These are phyloP conservation scores for Apotomis turbidana DNA, from an alignment of 2,888 invertebrate species.

Conservation along the genomic window DNA sequence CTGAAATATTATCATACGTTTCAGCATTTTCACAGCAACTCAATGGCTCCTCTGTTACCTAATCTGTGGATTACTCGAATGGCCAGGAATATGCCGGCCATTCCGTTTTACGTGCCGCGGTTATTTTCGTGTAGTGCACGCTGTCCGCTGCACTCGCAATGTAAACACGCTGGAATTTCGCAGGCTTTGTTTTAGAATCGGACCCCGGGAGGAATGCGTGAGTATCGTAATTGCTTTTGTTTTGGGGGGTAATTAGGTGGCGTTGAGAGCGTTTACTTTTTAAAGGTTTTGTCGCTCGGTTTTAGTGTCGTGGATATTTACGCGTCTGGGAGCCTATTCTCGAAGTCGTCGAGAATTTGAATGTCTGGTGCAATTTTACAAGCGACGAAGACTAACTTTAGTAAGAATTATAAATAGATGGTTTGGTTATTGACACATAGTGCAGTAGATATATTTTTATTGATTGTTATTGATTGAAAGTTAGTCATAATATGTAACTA, in stretches of 20 bases:
- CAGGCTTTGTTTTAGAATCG: constrained; percentile 61
- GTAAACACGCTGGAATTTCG: constrained; percentile 54
- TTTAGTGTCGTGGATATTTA: constrained; percentile 1
- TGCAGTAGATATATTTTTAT: too few relatives aligned
- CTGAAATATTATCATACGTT: too few relatives aligned
- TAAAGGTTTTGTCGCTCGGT: background rate
- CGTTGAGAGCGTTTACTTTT: constrained; percentile 10
- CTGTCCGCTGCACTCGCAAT: constrained; percentile 62
- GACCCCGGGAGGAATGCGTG: constrained; percentile 47
- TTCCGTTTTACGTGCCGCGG: constrained; percentile 60
- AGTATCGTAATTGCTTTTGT: constrained; percentile 19
- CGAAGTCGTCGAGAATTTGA: background rate
- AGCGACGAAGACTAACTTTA: too few relatives aligned
- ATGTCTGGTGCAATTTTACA: too few relatives aligned
- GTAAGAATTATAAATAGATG: too few relatives aligned
- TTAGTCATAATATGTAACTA: too few relatives aligned
- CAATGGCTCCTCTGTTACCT: constrained; percentile 13
- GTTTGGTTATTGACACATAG: too few relatives aligned
- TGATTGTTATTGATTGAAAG: too few relatives aligned
- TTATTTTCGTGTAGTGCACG: constrained; percentile 61
- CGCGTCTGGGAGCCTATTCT: background rate
- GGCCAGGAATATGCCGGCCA: constrained; percentile 48
- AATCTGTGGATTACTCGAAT: constrained; percentile 22
- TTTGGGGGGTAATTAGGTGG: constrained; percentile 23
- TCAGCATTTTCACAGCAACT: too few relatives aligned